Conservation (phyloP, 2,113 vertebrate species). For the Erythrocebus patas region DNA sequence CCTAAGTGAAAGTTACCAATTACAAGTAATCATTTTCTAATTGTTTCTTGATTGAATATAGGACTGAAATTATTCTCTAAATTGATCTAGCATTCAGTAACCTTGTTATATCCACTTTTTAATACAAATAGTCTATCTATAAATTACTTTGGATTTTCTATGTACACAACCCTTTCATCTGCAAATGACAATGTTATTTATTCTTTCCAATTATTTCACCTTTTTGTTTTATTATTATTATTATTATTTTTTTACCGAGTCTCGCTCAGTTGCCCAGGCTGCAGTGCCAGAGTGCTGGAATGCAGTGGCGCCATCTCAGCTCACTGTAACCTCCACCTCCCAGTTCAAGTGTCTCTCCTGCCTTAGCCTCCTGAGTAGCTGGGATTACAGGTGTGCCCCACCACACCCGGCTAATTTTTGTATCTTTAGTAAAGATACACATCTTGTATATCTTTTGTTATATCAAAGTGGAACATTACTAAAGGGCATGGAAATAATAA, state of each 20-base stretch:
- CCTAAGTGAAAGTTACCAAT: neutral
- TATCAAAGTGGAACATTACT: neutral
- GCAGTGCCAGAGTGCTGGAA: no score
- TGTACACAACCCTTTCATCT: neutral
- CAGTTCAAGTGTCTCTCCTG: no score
- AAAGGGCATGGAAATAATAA: neutral
- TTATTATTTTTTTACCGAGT: neutral
- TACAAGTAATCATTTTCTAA: neutral
- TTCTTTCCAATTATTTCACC: neutral
- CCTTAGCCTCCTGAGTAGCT: no score
- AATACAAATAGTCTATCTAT: neutral
- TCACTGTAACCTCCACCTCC: no score
- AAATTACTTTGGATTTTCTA: neutral
- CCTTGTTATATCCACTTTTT: neutral
- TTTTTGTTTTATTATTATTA: neutral
- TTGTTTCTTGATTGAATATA: neutral
- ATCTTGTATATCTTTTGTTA: neutral
- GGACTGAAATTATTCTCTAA: neutral
- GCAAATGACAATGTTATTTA: neutral
- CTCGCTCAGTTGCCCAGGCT: no score
- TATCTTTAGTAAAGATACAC: no score
- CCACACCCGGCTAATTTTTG: no score
- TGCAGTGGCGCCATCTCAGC: no score
- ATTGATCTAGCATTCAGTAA: neutral
- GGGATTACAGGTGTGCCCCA: no score